Evolutionary conservation across 2,113 vertebrate genomes (phyloP).

Genomic region (Ictalurus punctatus): DNA sequence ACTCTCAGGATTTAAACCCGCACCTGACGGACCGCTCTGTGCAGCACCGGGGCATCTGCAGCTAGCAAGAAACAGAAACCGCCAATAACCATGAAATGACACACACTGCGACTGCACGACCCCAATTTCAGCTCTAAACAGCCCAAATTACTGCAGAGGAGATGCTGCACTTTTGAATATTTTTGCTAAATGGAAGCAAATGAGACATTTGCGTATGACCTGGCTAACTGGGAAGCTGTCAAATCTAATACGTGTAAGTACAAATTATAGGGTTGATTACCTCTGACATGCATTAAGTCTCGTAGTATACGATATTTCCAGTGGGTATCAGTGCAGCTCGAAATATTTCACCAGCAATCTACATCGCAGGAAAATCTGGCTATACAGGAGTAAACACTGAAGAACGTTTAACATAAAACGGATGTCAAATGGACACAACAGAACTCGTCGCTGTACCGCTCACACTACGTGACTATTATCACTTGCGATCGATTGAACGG

Average conservation of each 20-base stretch:
- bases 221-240: not conserved
- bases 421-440: not conserved
- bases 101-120: constrained; percentile 33
- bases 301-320: not conserved
- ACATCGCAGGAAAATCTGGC: not conserved
- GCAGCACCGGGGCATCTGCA: not conserved
- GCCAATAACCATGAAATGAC: constrained; percentile 47
- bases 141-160: constrained; percentile 35
- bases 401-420: not conserved
- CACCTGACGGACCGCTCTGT: not conserved
- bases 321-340: not conserved
- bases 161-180: constrained; percentile 33
- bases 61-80: constrained; percentile 29
- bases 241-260: not conserved
- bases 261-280: not conserved
- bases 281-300: not conserved
- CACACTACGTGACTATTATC: not conserved
- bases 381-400: not conserved
- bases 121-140: constrained; percentile 47
- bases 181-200: constrained; percentile 16
- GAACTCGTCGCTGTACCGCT: not conserved
- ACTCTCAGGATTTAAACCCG: constrained; percentile 31
- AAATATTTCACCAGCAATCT: too few relatives aligned
- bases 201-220: constrained; percentile 17
- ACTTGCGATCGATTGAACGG: not conserved